Percentiles rank a stretch among this genome's conserved stretches.
Evolutionary conservation across 2,113 vertebrate species (phyloP).

Genomic region (Psammodynastes pulverulentus): DNA sequence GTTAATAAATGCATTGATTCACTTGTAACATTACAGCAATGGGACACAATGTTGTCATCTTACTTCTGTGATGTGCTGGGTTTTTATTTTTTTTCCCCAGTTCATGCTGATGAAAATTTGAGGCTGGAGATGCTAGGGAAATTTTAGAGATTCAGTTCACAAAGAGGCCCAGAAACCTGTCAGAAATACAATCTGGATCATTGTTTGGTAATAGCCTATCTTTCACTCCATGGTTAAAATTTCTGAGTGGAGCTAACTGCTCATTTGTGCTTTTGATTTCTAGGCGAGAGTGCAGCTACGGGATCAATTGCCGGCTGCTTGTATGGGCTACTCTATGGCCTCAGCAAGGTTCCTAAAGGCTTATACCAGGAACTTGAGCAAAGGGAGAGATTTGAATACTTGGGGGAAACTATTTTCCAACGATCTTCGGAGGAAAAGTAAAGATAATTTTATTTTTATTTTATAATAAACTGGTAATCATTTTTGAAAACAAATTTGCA

Average conservation of each 20-base stretch:
- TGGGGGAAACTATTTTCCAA: slow-evolving; percentile 82
- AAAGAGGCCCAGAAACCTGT: neutral
- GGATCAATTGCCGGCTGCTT: slow-evolving; percentile 90
- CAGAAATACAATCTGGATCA: neutral
- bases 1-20: neutral
- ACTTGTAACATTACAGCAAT: neutral
- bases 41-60: neutral
- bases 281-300: slow-evolving; percentile 89
- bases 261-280: slow-evolving; percentile 33
- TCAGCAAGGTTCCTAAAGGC: slow-evolving; percentile 75
- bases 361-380: slow-evolving; percentile 86
- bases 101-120: neutral
- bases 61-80: neutral
- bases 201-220: neutral
- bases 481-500: neutral
- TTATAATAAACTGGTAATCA: slow-evolving; percentile 5
- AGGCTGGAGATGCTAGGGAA: neutral
- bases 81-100: neutral
- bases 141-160: neutral
- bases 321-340: slow-evolving; percentile 85
- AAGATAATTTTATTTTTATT: slow-evolving; percentile 64
- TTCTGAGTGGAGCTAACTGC: neutral
- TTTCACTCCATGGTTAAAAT: neutral
- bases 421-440: slow-evolving; percentile 86
- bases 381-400: slow-evolving; percentile 75